Base-by-base conservation (phyloP, 2,888 invertebrate genomes). In the Opisthograptis luteolata region DNA sequence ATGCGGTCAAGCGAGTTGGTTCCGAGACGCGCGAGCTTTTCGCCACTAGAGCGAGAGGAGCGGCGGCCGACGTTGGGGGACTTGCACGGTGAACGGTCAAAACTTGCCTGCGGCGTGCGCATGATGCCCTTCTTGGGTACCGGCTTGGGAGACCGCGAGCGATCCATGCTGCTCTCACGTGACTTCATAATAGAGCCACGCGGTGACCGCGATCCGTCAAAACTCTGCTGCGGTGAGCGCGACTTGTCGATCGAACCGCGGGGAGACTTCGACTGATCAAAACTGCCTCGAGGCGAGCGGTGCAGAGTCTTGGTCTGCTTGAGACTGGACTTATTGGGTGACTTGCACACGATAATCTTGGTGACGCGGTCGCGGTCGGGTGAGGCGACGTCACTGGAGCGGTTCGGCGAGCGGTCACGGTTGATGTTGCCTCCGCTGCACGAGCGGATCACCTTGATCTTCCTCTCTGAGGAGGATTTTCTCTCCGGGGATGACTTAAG, bases 181-280 rank as follows among this genome's bases (percentile, higher is more conserved):
- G 90, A 91, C 61, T 90, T 89, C 80, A 89, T 87, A 30, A 91
- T 87, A 54, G 88, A 87, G 19, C 84, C 85, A n/a, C 88, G 84
- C 0, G 91, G 91, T 2, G 91, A 89, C 5, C 86, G 72, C 13
- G 87, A 81, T 10, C 85, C 83, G 46, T 93, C 93, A 48, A 93
- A 86, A 58, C 93, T 93, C 44, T 87, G 87, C 48, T 92, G 88
- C 0, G 93, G 93, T 0, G 93, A 93, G 6, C 86, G 81, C 1
- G 87, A 84, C 48, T 93, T 91, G 60, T 93, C 92, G 17, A 93
- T 91, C 35, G 92, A 92, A 50, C 92, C 91, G 4, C 92, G 87
- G 7, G 92, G 91, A 1, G 92, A 92, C 53, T 78, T 87, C 0
- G 83, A 73, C 57, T 83, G 85, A 50, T 88, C 88, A 25, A 93